A percentile compares a stretch with the other conserved stretches of the same genome.
Conservation (phyloP, 2,888 invertebrate genomes). For the Rotaria magnacalcarata region DNA sequence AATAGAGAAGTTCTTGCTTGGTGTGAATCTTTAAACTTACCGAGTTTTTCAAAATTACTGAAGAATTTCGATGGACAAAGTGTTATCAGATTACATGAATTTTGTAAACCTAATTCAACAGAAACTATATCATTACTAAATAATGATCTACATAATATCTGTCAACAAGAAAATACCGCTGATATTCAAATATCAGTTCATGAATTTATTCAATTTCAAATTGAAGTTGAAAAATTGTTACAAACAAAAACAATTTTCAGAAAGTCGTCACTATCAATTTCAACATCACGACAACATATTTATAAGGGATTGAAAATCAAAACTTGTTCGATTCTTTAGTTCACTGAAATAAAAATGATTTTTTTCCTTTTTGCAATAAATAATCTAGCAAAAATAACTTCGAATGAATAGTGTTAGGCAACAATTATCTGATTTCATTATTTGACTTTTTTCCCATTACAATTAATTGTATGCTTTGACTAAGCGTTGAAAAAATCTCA, state of each 20-base stretch:
- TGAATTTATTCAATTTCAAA: slow-evolving; percentile 33
- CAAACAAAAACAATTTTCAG: background rate
- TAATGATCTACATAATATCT: slow-evolving; percentile 1
- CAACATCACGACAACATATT: background rate
- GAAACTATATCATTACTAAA: background rate
- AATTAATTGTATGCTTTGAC: too few species aligned
- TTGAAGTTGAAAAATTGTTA: background rate
- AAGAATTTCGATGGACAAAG: slow-evolving; percentile 1
- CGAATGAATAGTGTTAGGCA: too few species aligned
- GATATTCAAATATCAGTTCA: slow-evolving; percentile 22
- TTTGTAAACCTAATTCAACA: slow-evolving; percentile 25
- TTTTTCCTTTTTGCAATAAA: too few species aligned
- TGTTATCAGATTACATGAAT: slow-evolving; percentile 20
- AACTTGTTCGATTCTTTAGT: background rate
- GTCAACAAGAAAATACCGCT: background rate
- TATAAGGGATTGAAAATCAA: background rate
- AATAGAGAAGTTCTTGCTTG: background rate
- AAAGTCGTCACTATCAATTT: background rate
- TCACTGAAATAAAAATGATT: background rate
- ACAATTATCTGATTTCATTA: too few species aligned
- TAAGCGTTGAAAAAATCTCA: too few species aligned
- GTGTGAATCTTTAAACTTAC: background rate
- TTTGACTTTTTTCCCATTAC: too few species aligned
- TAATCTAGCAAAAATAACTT: too few species aligned
- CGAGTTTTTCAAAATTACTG: background rate